A percentile compares a stretch with the other conserved stretches of the same genome.
phyloP scores from a whole-genome alignment of 2,888 invertebrate species.

The Artemia sinica region DNA sequence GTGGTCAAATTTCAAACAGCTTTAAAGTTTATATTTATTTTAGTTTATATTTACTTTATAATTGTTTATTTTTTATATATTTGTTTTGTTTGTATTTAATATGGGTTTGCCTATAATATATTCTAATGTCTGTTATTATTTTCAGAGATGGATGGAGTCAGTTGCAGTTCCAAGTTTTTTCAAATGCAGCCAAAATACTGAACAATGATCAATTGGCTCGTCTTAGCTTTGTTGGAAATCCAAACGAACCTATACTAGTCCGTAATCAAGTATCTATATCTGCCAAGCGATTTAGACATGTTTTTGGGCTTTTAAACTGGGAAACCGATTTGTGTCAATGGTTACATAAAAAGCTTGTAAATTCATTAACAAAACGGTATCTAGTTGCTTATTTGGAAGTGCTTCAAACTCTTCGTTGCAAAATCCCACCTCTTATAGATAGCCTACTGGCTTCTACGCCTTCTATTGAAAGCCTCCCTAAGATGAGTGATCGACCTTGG shows the following conservation, averaged over 20 bases:
- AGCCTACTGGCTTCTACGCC: constrained; percentile 41
- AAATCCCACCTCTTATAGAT: constrained; percentile 52
- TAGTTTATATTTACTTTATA: too few relatives aligned
- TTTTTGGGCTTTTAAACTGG: constrained; percentile 54
- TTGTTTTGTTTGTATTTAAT: too few relatives aligned
- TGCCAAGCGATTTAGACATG: constrained; percentile 44
- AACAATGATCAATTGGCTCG: constrained; percentile 41
- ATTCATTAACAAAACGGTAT: constrained; percentile 45
- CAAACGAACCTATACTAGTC: constrained; percentile 42
- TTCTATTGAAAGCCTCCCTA: constrained; percentile 15
- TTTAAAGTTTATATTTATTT: too few relatives aligned
- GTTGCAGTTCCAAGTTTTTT: constrained; percentile 46
- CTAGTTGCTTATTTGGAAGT: constrained; percentile 57
- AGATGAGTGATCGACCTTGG: constrained; percentile 42
- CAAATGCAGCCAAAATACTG: constrained; percentile 45
- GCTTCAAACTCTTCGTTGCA: constrained; percentile 47
- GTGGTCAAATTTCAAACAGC: too few relatives aligned
- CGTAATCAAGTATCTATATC: constrained; percentile 52
- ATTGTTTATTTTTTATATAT: too few relatives aligned
- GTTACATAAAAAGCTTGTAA: constrained; percentile 53
- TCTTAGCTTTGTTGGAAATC: constrained; percentile 30
- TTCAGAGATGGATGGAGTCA: constrained; percentile 44
- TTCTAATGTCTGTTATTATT: neutral
- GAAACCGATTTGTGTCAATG: constrained; percentile 53
- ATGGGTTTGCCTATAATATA: too few relatives aligned